phyloP scores from a whole-genome alignment of 2,113 vertebrate genomes.

The Psammodynastes pulverulentus region DNA sequence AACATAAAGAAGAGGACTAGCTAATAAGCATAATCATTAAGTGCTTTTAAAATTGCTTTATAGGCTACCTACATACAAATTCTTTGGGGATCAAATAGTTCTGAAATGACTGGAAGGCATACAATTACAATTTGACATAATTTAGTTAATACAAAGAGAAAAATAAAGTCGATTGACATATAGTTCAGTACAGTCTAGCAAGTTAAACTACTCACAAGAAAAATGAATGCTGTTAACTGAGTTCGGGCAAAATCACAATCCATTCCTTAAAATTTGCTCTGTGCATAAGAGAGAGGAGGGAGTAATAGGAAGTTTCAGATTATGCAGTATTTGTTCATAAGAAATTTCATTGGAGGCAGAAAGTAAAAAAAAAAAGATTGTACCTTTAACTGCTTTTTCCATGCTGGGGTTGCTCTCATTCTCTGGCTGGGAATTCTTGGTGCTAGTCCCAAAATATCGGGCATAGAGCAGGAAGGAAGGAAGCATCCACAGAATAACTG shows the following conservation, averaged over 20 bases:
- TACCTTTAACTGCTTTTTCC: conserved; percentile 43
- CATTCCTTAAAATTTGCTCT: background rate
- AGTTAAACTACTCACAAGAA: background rate
- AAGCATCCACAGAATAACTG: background rate
- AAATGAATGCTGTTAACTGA: background rate
- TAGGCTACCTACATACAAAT: background rate
- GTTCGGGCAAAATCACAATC: background rate
- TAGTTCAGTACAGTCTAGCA: background rate
- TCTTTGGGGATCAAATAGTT: background rate
- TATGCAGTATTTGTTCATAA: conserved; percentile 39
- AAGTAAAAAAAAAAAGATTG: conserved; percentile 12
- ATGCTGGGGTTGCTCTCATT: background rate
- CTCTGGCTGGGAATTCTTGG: background rate
- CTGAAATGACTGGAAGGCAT: background rate
- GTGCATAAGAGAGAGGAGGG: background rate
- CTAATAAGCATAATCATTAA: background rate
- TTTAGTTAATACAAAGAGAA: background rate
- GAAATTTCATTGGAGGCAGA: conserved; percentile 23
- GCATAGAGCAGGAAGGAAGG: background rate
- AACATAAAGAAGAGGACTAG: background rate
- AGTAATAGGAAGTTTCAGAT: conserved; percentile 28
- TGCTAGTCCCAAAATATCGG: background rate
- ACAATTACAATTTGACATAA: background rate
- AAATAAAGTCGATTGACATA: background rate
- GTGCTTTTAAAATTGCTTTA: background rate